A percentile compares a stretch with the other conserved stretches of the same genome.
Conservation (phyloP, 2,888 invertebrate genomes). For the Oligia strigilis region DNA sequence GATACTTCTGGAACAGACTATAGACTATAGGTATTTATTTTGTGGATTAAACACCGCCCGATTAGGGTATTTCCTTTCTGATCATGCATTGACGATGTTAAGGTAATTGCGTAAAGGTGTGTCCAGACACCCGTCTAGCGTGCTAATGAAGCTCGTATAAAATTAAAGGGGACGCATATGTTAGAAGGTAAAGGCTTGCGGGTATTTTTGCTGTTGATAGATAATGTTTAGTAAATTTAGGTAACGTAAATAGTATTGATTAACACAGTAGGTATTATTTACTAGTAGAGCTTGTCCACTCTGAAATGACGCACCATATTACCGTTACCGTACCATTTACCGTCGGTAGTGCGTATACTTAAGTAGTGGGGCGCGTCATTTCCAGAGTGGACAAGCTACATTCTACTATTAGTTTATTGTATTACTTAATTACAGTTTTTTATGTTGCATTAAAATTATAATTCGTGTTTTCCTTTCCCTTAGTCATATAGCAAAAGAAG, state of each 20-base stretch:
- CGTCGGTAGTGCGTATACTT: too few species aligned
- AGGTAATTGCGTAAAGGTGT: conserved; percentile 46
- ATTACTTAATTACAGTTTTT: too few species aligned
- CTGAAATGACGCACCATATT: too few species aligned
- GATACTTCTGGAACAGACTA: background rate
- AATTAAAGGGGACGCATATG: conserved; percentile 29
- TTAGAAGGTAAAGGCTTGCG: conserved; percentile 3
- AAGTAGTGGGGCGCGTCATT: too few species aligned
- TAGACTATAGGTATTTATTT: background rate
- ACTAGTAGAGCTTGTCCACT: too few species aligned
- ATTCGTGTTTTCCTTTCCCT: background rate
- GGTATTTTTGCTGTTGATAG: conserved; percentile 4
- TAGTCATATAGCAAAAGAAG: background rate
- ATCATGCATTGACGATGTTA: conserved; percentile 31
- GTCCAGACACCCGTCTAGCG: conserved; percentile 42
- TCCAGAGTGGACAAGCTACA: too few species aligned
- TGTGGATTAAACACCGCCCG: background rate
- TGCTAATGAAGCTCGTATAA: conserved; percentile 31
- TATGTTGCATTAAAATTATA: background rate
- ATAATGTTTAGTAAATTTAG: too few species aligned
- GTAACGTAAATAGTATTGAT: too few species aligned
- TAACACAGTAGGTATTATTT: too few species aligned
- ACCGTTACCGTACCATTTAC: too few species aligned
- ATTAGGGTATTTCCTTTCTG: background rate
- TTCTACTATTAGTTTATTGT: too few species aligned